Conservation (phyloP, 2,888 invertebrate species). For the Ariolimax columbianus region DNA sequence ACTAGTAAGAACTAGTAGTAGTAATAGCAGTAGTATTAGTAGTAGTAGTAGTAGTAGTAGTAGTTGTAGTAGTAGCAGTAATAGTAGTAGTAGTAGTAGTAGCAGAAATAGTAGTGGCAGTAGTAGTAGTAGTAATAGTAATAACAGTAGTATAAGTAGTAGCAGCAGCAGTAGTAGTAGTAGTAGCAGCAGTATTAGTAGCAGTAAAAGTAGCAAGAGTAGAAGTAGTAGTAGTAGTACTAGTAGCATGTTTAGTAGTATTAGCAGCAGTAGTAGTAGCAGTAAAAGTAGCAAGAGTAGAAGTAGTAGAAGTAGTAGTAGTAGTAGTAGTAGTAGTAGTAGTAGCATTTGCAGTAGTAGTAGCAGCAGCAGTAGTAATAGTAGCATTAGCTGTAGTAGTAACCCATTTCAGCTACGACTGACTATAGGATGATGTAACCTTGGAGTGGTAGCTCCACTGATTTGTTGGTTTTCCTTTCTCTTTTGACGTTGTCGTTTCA, state of each 20-base stretch:
- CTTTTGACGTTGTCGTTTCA: too few relatives aligned
- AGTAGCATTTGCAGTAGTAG: neutral
- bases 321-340: neutral
- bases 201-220: neutral
- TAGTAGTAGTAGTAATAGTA: neutral
- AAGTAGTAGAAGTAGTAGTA: neutral
- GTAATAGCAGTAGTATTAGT: neutral
- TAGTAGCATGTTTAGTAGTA: neutral
- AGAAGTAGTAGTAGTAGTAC: neutral
- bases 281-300: neutral
- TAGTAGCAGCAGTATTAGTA: neutral
- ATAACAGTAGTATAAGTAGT: neutral
- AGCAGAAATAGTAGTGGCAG: neutral
- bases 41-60: neutral
- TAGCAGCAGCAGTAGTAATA: neutral
- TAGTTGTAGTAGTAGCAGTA: neutral
- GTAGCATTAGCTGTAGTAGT: neutral
- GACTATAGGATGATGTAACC: too few relatives aligned
- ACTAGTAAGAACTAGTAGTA: neutral
- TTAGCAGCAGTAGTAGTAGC: neutral
- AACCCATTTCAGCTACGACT: too few relatives aligned
- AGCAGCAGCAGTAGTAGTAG: neutral
- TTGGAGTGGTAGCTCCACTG: too few relatives aligned
- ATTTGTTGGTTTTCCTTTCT: too few relatives aligned
- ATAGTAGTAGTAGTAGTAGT: neutral